Evolutionary conservation across 2,113 vertebrate genomes (phyloP), one percentile per base, ranked within the genome.

Genomic region (Edolisoma coerulescens): DNA sequence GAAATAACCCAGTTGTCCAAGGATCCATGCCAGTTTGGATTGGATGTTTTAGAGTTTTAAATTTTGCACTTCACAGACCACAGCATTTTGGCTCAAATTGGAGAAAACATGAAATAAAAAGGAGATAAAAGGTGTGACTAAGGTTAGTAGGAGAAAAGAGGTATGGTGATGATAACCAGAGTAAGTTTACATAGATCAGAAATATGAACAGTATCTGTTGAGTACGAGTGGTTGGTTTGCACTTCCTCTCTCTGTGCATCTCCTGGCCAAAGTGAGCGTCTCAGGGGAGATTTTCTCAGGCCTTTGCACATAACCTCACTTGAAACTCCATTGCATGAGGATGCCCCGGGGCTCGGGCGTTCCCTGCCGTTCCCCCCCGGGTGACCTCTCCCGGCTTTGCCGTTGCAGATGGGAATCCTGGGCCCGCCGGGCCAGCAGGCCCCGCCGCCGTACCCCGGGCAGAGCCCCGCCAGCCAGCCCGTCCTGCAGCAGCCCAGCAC

Each of bases 401-500:
- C 64, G 1, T 93, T 97, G 87, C 95, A 99, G 99, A 98, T 99
- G 65, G 98, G 98, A 89, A 96, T 98, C 76, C 97, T 98, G 45
- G 98, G 98, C 86, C 97, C 97, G 0, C 92, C 97, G 3, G 99
- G 99, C 41, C 99, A 99, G 85, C 99, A 99, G 94, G 98, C 99
- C 16, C 99, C 99, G 2, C 99, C 99, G 32, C 98, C 99, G 0
- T 99, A 99, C 94, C 99, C 99, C 8, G 98, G 99, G 59, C 99
- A 99, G 85, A 98, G 98, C 79, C 98, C 99, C 65, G 76, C 97
- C 2, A 98, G 97, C 52, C 99, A 99, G 83, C 98, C 98, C 4
- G 97, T 99, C 7, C 97, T 98, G 84, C 99, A 99, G 76, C 99
- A 99, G 97, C 99, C 99, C 26, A 98, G 99, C 63, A 99, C 99